Evolutionary conservation across 2,797 vertebrate genomes (phyloP), one percentile per base, ranked within the genome.

Genomic region (Scyliorhinus canicula): DNA sequence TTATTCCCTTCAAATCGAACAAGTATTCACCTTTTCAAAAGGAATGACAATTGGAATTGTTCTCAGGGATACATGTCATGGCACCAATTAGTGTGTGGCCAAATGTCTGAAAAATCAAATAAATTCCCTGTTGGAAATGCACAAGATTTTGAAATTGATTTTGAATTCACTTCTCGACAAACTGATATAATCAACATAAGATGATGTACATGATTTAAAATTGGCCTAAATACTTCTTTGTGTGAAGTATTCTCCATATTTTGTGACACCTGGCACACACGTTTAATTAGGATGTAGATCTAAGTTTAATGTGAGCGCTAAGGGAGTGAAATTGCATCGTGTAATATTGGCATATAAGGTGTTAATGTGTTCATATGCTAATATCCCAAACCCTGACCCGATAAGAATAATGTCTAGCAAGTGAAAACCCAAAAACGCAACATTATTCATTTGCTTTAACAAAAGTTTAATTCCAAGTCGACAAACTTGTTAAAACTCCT

Each of bases 91-190:
- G 31, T 79, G 40, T 8, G 40, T 28, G 60, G 24, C 57, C 21
- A n/a, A 88, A 40, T 91, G 88, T 24, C n/a, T 44, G 21, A 63
- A 65, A 91, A 91, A 60, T 7, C 60, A 90, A 35, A 44, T 31
- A 57, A 35, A 57, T 14, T 57, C 55, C 14, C 0, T 82, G 6
- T 21, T 60, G 0, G 85, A 60, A n/a, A 55, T 40, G 14, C 86
- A 60, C 14, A 90, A 40, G 14, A 82, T 82, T 82, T 82, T 82
- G 79, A 82, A 82, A 90, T 60, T 90, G 86, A 21, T 60, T 90
- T 60, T 90, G 55, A 90, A 57, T 90, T 31, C 55, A 90, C 5
- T 55, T 52, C 84, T 40, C 31, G 55, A 21, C 35, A 60, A 31
- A 35, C 50, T 55, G 50, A 86, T 55, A 86, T 12, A 55, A 86